Base-by-base conservation (phyloP, 2,888 invertebrate genomes). In the Oscheius sp. region DNA sequence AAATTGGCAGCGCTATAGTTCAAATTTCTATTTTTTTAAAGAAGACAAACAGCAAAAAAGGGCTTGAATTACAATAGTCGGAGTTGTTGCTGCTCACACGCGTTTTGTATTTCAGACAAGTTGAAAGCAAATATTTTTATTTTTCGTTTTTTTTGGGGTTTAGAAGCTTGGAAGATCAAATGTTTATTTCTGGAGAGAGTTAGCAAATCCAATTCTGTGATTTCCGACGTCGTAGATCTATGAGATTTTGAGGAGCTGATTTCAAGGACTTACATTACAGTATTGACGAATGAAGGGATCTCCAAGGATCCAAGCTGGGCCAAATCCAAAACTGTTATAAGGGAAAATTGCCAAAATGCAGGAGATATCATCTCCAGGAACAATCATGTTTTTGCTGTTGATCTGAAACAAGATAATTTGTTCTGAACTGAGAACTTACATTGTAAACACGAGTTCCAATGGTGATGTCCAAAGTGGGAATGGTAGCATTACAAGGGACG, bases 241-340 rank as follows among this genome's bases (percentile, higher is more conserved):
- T 23, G 61, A 8, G 27, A 45, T 57, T 2, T 27, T 23, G 15
- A 48, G 2, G 15, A 31, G 15, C 15, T 27, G 17, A 12, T 20
- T 46, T 25, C 45, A 25, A 50, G 23, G 10, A 64, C 74, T 68
- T 12, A 75, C 75, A 66, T 76, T 76, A 64, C 78, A 78, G 65
- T 73, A 76, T 64, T 76, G 76, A 48, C 78, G 71, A 45, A 78
- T 76, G 72, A 75, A 79, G 66, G 78, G 78, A 71, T 79, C 78
- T 66, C 78, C 78, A 27, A 79, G 72, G 57, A 76, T 76, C 80
- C 80, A 80, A 31, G 52, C 53, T 33, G 65, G 72, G 58, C 76
- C 76, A 53, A 77, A 73, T 5, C 77, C 77, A 53, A 72, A 73
- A 55, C 69, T 72, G 69, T 72, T 71, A 72, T 76, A 74, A 50